Evolutionary conservation across 2,113 vertebrate genomes (phyloP).

Genomic region (Lanius collurio): DNA sequence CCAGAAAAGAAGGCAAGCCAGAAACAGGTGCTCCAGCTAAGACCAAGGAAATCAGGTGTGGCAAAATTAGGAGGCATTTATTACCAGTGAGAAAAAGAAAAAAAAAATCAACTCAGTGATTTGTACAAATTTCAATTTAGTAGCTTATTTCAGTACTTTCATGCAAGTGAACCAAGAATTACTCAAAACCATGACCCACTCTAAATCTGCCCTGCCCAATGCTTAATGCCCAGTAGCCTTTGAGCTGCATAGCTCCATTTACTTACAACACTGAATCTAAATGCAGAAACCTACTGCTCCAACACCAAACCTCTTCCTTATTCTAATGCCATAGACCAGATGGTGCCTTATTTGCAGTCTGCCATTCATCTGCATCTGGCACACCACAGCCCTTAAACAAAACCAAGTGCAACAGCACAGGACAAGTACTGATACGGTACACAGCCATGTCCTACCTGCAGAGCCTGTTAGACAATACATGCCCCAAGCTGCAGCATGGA

Average conservation of each 20-base stretch:
- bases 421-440: neutral
- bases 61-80: neutral
- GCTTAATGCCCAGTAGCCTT: neutral
- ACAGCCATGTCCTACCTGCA: neutral
- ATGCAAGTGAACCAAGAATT: neutral
- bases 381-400: neutral
- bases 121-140: neutral
- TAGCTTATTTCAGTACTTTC: neutral
- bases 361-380: neutral
- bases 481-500: neutral
- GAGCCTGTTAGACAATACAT: constrained; percentile 24
- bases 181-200: neutral
- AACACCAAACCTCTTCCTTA: neutral
- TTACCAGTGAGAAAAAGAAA: neutral
- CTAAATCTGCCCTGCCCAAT: neutral
- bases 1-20: neutral
- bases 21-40: neutral
- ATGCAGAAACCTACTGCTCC: neutral
- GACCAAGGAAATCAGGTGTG: neutral
- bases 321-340: neutral
- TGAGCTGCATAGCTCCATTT: neutral
- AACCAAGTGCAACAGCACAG: neutral
- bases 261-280: neutral
- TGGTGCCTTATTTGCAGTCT: neutral
- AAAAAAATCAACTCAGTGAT: neutral